Conservation (phyloP, 2,113 vertebrate genomes). For the Aldabrachelys gigantea region DNA sequence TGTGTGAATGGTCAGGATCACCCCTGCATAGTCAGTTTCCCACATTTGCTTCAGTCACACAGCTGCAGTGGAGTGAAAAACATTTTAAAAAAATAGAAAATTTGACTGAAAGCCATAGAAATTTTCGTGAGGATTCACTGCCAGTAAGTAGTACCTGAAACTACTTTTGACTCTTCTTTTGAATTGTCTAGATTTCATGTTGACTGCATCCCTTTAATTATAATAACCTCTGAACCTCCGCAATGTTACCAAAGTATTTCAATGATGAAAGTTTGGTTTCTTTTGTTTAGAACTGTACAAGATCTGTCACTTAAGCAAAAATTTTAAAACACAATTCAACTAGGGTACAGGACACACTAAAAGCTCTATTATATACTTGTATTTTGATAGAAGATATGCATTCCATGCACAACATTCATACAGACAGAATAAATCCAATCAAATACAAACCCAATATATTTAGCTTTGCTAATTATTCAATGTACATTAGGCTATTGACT, state of each 20-base stretch:
- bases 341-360: neutral
- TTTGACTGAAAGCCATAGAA: neutral
- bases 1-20: neutral
- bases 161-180: neutral
- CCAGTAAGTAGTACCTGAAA: neutral
- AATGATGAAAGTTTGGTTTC: neutral
- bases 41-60: neutral
- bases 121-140: neutral
- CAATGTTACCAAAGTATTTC: neutral
- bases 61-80: neutral
- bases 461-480: neutral
- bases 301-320: neutral
- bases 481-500: neutral
- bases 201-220: neutral
- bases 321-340: neutral
- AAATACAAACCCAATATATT: neutral
- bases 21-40: neutral
- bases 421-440: neutral
- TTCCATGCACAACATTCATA: neutral
- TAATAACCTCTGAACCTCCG: neutral
- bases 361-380: neutral
- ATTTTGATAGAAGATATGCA: neutral
- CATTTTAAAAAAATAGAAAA: neutral
- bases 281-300: neutral
- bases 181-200: neutral